phyloP scores from a whole-genome alignment of 2,797 vertebrate species.

The Pipistrellus kuhlii region DNA sequence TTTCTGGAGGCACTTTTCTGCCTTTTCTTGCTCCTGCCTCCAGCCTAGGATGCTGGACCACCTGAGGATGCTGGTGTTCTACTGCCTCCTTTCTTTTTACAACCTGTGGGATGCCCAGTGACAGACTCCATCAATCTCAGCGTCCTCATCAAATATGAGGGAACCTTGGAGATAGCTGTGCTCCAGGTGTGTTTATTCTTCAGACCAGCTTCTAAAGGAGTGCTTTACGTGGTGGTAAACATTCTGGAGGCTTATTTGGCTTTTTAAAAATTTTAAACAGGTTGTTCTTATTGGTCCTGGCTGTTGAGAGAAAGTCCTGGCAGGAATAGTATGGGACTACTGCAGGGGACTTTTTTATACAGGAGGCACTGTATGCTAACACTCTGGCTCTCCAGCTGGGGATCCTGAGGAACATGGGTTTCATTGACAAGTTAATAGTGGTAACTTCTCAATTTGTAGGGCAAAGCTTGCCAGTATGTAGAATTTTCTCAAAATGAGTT shows the following conservation, averaged over 20 bases:
- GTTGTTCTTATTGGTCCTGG: neutral
- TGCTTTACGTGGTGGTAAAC: neutral
- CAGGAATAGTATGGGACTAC: neutral
- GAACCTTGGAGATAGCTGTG: neutral
- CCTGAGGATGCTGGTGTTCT: slow-evolving; percentile 23
- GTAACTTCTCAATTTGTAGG: neutral
- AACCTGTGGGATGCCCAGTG: neutral
- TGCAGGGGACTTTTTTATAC: neutral
- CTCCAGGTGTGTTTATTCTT: neutral
- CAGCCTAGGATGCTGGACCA: neutral
- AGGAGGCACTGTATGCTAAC: neutral
- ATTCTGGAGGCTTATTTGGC: neutral
- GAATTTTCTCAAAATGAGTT: slow-evolving; percentile 34
- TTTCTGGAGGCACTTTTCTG: slow-evolving; percentile 91
- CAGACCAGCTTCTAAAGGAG: neutral
- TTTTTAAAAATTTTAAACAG: neutral
- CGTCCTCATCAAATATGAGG: neutral
- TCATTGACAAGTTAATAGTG: neutral
- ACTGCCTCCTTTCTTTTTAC: neutral
- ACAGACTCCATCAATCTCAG: neutral
- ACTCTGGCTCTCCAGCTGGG: neutral
- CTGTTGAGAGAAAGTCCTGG: neutral
- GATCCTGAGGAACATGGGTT: neutral
- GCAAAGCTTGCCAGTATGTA: neutral
- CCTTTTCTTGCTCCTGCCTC: neutral